Evolutionary conservation across 2,797 vertebrate genomes (phyloP).

Genomic region (Furcifer pardalis): DNA sequence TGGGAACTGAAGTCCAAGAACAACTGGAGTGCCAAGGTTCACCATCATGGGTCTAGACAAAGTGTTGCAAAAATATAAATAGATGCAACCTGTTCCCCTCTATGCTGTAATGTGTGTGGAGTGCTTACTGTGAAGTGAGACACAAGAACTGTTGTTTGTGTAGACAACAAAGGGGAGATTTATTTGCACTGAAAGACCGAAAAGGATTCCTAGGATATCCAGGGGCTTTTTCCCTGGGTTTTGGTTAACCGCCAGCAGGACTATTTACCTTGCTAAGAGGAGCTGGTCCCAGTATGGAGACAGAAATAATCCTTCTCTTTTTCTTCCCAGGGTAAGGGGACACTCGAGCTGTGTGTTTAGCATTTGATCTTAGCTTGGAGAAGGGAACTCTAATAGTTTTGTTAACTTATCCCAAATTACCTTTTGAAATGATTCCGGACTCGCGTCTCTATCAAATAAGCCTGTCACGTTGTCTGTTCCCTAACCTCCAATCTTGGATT

Average conservation of each 20-base stretch:
- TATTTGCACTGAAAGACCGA: not conserved
- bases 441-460: not conserved
- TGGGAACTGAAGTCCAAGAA: too few species aligned
- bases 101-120: too few species aligned
- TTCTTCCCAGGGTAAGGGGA: not conserved
- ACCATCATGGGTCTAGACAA: too few species aligned
- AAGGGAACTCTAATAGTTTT: not conserved
- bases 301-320: not conserved
- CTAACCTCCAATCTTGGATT: not conserved
- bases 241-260: not conserved
- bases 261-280: not conserved
- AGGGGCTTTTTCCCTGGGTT: too few species aligned
- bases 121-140: not conserved
- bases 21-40: too few species aligned
- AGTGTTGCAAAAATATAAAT: not conserved
- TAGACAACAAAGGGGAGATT: too few species aligned
- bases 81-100: not conserved
- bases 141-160: not conserved
- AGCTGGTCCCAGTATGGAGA: too few species aligned
- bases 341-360: not conserved
- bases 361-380: not conserved
- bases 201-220: not conserved
- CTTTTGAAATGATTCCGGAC: not conserved
- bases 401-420: not conserved
- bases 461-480: not conserved